Evolutionary conservation across 2,797 vertebrate genomes (phyloP).

Genomic region (Sebastes hubbsi): DNA sequence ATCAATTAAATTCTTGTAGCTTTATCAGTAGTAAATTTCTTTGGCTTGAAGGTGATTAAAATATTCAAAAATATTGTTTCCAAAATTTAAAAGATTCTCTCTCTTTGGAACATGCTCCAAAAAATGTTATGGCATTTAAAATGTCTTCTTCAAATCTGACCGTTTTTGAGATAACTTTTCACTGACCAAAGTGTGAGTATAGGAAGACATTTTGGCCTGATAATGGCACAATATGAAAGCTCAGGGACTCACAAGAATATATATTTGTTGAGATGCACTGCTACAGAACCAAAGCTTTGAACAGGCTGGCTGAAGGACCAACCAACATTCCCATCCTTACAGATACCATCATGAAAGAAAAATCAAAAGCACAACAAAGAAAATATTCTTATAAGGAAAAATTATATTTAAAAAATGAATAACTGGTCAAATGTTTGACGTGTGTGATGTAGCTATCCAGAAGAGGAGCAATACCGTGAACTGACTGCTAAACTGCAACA

Average conservation of each 20-base stretch:
- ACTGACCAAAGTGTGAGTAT: background rate
- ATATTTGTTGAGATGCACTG: background rate
- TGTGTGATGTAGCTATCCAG: conserved; percentile 81
- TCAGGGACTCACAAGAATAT: background rate
- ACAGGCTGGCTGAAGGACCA: background rate
- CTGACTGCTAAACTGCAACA: conserved; percentile 76
- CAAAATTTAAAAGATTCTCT: background rate
- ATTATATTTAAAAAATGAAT: background rate
- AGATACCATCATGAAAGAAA: background rate
- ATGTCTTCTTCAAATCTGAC: background rate
- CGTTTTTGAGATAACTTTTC: background rate
- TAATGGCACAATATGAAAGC: background rate
- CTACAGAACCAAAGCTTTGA: background rate
- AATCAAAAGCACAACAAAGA: background rate
- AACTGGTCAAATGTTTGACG: background rate
- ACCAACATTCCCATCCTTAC: background rate
- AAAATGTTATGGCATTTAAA: background rate
- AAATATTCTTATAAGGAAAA: background rate
- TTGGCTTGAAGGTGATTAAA: background rate
- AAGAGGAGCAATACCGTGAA: conserved; percentile 76
- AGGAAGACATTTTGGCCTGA: background rate
- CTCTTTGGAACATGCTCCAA: background rate
- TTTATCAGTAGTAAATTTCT: background rate
- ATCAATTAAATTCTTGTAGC: background rate
- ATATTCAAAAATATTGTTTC: background rate